Evolutionary conservation across 2,888 invertebrate genomes (phyloP), one percentile per base, ranked within the genome.

Genomic region (Automeris io): DNA sequence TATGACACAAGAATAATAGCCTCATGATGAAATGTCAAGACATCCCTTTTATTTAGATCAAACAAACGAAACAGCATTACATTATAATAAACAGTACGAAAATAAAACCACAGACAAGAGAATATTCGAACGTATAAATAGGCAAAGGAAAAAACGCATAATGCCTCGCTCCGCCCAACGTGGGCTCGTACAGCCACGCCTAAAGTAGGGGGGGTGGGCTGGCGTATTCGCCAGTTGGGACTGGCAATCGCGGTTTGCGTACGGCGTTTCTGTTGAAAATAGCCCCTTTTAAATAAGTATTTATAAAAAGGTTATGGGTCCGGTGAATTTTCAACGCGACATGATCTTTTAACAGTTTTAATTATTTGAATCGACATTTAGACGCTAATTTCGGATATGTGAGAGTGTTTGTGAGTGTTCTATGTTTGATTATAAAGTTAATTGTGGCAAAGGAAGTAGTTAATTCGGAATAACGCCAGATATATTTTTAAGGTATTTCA

Each of bases 61-160:
- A 58, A 69, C 71, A 68, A 69, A 74, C 76, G 69, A 65, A 68
- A 29, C 67, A 51, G 70, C 71, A 71, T 70, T 73, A 80, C 79
- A 80, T 71, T 81, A 78, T 79, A 79, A 80, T 80, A 81, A 77
- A 75, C 61, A 53, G 52, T 51, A 45, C 57, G 57, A 58, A 49
- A 70, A 77, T 66, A 71, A 70, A 70, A 71, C 58, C 54, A 60
- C 53, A 60, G 16, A 29, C 12, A 26, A 6, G 8, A 8, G 29
- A 29, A 58, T 57, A 56, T 56, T 51, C 47, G 54, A 52, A 55
- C 57, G 68, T 67, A 67, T 70, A 70, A 66, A 73, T 71, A 62
- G 66, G 64, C 50, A 40, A 54, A 65, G 61, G 55, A 35, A 44
- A 40, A 45, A 37, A 38, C 23, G 41, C 37, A 36, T 35, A 18